phyloP scores from a whole-genome alignment of 2,113 vertebrate genomes.

The Panthera uncia region DNA sequence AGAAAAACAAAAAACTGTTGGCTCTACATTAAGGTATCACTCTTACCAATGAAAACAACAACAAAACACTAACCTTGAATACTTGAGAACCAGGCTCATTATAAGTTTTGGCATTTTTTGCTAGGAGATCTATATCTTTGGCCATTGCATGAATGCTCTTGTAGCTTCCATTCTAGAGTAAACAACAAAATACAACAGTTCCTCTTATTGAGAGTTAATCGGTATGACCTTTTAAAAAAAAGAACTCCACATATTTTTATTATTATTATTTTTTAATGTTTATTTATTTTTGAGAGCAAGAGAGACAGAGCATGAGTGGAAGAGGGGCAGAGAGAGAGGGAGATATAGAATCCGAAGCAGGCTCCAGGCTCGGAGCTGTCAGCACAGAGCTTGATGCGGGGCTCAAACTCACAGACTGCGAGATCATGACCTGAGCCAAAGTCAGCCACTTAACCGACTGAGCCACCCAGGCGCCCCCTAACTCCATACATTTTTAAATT shows the following conservation, averaged over 20 bases:
- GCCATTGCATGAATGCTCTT: conserved; percentile 96
- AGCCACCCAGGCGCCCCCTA: not conserved
- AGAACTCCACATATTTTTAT: not conserved
- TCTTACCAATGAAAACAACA: conserved; percentile 47
- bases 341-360: too few species aligned
- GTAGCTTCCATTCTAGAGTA: conserved; percentile 91
- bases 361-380: too few species aligned
- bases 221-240: conserved; percentile 38
- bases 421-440: too few species aligned
- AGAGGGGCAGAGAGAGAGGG: too few species aligned
- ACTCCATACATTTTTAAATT: conserved; percentile 8
- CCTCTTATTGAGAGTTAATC: conserved; percentile 62
- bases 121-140: conserved; percentile 97
- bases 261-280: too few species aligned
- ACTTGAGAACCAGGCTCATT: conserved; percentile 99
- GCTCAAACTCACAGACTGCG: too few species aligned
- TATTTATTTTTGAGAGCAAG: too few species aligned
- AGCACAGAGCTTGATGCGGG: too few species aligned
- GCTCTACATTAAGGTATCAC: not conserved
- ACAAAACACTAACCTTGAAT: conserved; percentile 92
- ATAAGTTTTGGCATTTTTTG: conserved; percentile 98
- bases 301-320: too few species aligned
- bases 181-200: conserved; percentile 73
- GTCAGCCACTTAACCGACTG: too few species aligned
- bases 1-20: conserved; percentile 32